A percentile compares a stretch with the other conserved stretches of the same genome.
Evolutionary conservation across 1,140 invertebrate genomes (phyloP).

Genomic region (Zaprionus capensis): DNA sequence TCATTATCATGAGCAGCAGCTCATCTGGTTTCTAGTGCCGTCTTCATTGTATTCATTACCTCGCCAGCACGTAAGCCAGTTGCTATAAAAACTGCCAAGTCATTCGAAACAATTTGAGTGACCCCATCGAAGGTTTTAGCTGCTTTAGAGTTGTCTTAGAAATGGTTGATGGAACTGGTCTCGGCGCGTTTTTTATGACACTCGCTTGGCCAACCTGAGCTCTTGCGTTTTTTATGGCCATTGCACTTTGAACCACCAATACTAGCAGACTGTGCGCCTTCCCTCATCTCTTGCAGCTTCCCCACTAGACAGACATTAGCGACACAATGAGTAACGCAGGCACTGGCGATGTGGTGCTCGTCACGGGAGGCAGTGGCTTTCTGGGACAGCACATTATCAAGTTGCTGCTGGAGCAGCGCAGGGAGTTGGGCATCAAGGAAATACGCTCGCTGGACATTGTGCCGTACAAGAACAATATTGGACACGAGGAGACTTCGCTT

Average conservation of each 20-base stretch:
- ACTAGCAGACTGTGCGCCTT: background rate
- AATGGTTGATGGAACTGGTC: constrained; percentile 21
- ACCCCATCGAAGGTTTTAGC: constrained; percentile 65
- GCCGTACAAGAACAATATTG: constrained; percentile 86
- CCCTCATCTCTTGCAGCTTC: constrained; percentile 32
- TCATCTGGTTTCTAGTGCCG: background rate
- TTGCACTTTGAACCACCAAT: constrained; percentile 31
- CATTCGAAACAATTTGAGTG: constrained; percentile 60
- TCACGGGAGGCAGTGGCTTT: constrained; percentile 87
- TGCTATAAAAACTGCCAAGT: constrained; percentile 53
- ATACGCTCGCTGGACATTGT: constrained; percentile 87
- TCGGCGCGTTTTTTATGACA: constrained; percentile 25
- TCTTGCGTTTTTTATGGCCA: constrained; percentile 35
- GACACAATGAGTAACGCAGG: constrained; percentile 49
- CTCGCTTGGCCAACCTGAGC: constrained; percentile 38
- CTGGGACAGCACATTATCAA: constrained; percentile 88
- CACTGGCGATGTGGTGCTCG: constrained; percentile 69
- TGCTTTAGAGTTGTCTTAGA: constrained; percentile 43
- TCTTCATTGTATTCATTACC: background rate
- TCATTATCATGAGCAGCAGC: constrained; percentile 41
- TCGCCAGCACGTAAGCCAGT: constrained; percentile 52
- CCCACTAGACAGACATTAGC: constrained; percentile 13
- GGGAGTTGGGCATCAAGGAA: constrained; percentile 85
- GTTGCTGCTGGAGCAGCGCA: constrained; percentile 85
- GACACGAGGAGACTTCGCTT: constrained; percentile 77